Evolutionary conservation across 2,113 vertebrate species (phyloP).

Genomic region (Rissa tridactyla): DNA sequence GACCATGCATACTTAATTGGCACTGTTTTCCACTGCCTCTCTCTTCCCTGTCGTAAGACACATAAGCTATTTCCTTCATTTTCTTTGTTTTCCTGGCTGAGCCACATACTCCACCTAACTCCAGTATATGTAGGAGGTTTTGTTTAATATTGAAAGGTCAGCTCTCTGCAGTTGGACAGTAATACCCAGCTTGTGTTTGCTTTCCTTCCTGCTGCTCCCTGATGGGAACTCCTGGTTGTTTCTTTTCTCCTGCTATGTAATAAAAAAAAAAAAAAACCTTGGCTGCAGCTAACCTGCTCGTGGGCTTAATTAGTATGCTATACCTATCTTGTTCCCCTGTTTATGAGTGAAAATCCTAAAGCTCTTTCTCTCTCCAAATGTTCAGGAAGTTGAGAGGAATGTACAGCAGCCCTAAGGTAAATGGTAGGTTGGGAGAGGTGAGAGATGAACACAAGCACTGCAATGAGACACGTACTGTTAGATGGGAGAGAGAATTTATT

Average conservation of each 20-base stretch:
- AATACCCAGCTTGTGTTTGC: background rate
- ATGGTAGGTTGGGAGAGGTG: background rate
- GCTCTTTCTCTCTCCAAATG: background rate
- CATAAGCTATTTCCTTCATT: background rate
- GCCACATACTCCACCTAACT: background rate
- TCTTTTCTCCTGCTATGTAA: background rate
- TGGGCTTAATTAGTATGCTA: background rate
- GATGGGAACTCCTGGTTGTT: background rate
- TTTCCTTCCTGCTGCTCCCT: background rate
- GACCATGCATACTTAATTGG: background rate
- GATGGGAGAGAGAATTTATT: background rate
- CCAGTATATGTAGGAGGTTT: background rate
- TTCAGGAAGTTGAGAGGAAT: background rate
- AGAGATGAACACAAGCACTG: background rate
- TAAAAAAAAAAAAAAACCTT: background rate
- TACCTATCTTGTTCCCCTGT: background rate
- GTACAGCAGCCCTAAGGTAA: background rate
- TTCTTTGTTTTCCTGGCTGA: background rate
- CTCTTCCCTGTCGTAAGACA: background rate
- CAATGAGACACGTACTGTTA: background rate
- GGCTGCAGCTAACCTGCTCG: background rate
- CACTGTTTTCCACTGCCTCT: background rate
- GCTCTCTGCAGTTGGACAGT: background rate
- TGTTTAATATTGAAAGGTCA: slow-evolving; percentile 32
- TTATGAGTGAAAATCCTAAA: background rate